Evolutionary conservation across 2,113 vertebrate genomes (phyloP).

Genomic region (Vidua macroura): DNA sequence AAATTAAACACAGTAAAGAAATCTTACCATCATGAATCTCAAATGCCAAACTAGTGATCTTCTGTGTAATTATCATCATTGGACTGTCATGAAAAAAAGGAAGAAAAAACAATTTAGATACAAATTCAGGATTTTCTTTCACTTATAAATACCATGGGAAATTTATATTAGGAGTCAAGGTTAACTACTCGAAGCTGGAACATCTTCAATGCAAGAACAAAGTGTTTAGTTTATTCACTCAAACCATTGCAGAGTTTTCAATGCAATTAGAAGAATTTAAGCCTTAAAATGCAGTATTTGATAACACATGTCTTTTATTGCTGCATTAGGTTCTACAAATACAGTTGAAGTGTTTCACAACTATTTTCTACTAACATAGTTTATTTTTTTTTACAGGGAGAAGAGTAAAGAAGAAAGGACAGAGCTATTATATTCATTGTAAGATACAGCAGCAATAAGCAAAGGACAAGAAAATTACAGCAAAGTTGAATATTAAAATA

Average conservation of each 20-base stretch:
- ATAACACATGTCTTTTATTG: neutral
- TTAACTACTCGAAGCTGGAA: neutral
- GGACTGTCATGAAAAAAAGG: conserved; percentile 75
- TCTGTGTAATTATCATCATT: conserved; percentile 99
- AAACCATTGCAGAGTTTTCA: neutral
- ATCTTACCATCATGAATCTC: conserved; percentile 96
- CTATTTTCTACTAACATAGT: neutral
- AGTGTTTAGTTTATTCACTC: neutral
- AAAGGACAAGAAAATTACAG: neutral
- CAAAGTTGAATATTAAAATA: neutral
- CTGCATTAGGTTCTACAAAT: neutral
- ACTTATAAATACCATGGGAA: neutral
- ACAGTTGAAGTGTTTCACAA: neutral
- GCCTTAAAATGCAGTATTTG: neutral
- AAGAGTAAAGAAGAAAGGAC: neutral
- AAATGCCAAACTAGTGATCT: conserved; percentile 97
- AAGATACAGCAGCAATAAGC: neutral
- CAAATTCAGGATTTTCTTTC: neutral
- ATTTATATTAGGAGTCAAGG: neutral
- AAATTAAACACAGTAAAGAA: neutral
- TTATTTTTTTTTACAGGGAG: neutral
- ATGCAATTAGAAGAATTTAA: neutral
- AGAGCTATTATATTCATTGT: neutral
- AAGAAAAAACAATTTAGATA: neutral
- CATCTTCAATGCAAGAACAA: neutral